Conservation (phyloP, 2,113 vertebrate genomes). For the Gymnorhina tibicen region DNA sequence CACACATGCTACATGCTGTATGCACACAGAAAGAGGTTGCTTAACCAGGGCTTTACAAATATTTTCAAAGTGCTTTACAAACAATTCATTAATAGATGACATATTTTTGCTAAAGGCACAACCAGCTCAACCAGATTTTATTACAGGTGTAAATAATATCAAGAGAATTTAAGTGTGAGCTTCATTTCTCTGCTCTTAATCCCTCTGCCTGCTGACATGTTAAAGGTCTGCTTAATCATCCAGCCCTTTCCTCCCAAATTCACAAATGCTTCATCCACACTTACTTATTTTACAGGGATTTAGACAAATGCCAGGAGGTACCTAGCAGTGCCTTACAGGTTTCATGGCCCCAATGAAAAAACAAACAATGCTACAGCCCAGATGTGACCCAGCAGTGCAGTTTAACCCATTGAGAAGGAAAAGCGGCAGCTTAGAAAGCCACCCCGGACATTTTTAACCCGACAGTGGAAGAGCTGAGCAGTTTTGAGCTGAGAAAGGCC, state of each 20-base stretch:
- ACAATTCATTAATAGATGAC: constrained; percentile 52
- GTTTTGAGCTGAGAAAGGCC: background rate
- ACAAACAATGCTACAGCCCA: background rate
- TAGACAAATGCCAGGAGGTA: background rate
- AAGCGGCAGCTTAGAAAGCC: background rate
- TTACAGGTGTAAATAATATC: constrained; percentile 33
- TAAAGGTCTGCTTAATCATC: background rate
- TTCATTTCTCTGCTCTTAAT: background rate
- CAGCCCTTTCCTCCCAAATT: background rate
- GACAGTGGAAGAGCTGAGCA: fast-evolving
- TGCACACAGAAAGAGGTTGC: background rate
- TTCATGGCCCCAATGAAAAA: background rate
- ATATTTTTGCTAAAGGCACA: constrained; percentile 50
- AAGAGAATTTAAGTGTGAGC: background rate
- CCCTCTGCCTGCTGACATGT: background rate
- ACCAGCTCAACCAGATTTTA: constrained; percentile 48
- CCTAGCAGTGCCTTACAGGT: background rate
- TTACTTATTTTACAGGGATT: background rate
- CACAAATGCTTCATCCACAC: background rate
- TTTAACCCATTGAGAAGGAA: background rate
- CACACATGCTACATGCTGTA: background rate
- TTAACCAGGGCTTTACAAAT: background rate
- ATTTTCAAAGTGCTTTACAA: constrained; percentile 35
- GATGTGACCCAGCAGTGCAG: background rate
- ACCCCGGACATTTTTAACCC: background rate